Conservation (phyloP, 2,113 vertebrate genomes). For the Hoplias malabaricus region DNA sequence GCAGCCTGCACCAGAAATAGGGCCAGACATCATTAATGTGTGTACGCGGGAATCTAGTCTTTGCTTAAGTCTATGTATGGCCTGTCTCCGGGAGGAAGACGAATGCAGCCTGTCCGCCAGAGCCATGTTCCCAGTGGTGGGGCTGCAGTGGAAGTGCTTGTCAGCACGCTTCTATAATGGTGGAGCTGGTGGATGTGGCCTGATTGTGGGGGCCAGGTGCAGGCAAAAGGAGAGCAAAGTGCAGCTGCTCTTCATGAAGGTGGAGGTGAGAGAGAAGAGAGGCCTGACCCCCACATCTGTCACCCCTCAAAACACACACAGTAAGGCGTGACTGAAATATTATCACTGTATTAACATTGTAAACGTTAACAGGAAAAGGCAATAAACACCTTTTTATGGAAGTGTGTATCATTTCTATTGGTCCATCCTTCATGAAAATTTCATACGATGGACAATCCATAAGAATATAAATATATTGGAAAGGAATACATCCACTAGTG, state of each 20-base stretch:
- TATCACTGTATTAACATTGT: too few species aligned
- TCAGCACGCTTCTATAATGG: conserved; percentile 50
- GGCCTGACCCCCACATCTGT: background rate
- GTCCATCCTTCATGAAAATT: too few species aligned
- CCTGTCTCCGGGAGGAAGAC: conserved; percentile 45
- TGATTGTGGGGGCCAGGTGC: conserved; percentile 44
- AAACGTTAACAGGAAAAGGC: background rate
- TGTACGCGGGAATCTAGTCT: conserved; percentile 17
- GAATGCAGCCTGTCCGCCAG: conserved; percentile 38
- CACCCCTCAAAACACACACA: background rate
- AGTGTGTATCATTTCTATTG: too few species aligned
- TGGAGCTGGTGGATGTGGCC: conserved; percentile 28
- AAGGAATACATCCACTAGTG: too few species aligned
- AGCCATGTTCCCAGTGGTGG: conserved; percentile 46
- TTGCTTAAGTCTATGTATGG: conserved; percentile 48
- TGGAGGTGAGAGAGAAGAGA: background rate
- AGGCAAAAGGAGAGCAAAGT: conserved; percentile 25
- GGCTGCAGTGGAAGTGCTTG: conserved; percentile 39
- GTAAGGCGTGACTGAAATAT: background rate
- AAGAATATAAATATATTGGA: too few species aligned
- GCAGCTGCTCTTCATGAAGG: conserved; percentile 24
- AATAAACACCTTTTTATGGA: background rate
- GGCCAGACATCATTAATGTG: conserved; percentile 51
- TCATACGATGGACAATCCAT: too few species aligned
- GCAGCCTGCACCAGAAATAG: conserved; percentile 38